A percentile compares a stretch with the other conserved stretches of the same genome.
These are phyloP conservation scores for Saccostrea cuccullata DNA, from an alignment of 1,140 invertebrate genomes.

Conservation along the genomic window DNA sequence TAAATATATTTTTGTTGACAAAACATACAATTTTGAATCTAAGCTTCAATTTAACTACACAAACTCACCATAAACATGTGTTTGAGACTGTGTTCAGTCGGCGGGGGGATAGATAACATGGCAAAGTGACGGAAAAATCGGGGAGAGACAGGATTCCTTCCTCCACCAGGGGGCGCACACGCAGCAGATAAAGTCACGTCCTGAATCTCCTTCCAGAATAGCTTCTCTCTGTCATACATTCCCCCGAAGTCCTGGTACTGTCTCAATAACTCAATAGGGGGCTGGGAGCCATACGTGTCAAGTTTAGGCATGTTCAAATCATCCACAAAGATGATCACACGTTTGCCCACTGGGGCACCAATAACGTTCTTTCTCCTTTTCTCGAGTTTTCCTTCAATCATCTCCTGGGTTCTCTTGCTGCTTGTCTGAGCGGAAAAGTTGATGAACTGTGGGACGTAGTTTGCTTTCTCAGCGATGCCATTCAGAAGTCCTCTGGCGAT, in stretches of 20 bases:
- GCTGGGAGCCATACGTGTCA: conserved; percentile 79
- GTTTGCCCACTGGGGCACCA: conserved; percentile 75
- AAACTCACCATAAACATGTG: conserved; percentile 78
- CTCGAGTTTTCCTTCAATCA: conserved; percentile 80
- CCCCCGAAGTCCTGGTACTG: conserved; percentile 91
- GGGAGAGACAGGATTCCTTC: conserved; percentile 77
- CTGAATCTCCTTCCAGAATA: conserved; percentile 89
- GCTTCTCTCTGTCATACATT: conserved; percentile 90
- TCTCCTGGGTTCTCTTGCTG: conserved; percentile 81
- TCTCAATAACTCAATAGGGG: conserved; percentile 81
- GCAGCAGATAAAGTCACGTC: conserved; percentile 78
- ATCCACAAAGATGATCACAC: conserved; percentile 79
- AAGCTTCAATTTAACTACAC: no score
- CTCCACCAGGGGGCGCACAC: conserved; percentile 80
- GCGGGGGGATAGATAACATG: conserved; percentile 78
- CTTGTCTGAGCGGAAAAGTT: conserved; percentile 94
- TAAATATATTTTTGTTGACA: no score
- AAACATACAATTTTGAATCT: no score
- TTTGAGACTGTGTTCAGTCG: conserved; percentile 78
- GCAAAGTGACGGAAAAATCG: conserved; percentile 79
- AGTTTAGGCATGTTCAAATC: conserved; percentile 81
- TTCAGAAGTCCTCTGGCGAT: conserved; percentile 87
- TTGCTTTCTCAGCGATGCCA: conserved; percentile 82
- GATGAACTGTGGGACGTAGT: conserved; percentile 86
- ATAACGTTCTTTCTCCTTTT: conserved; percentile 78